Evolutionary conservation across 2,888 invertebrate species (phyloP), one percentile per base, ranked within the genome.

Genomic region (Volucella inflata): DNA sequence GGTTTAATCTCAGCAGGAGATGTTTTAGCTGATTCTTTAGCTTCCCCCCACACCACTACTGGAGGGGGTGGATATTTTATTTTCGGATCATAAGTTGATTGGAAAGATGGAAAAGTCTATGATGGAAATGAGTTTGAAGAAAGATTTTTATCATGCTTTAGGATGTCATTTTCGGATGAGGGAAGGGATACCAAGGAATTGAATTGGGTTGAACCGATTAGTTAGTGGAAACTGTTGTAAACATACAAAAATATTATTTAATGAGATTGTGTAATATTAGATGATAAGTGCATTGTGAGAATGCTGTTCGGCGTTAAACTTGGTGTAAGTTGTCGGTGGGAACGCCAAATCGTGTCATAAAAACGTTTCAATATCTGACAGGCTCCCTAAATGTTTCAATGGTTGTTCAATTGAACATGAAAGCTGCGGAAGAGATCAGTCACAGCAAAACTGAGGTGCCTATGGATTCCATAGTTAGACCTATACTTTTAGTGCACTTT

Each of bases 1-100:
- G 72, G 59, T 68, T 60, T 70, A 50, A 77, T 72, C 85, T 80
- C 85, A 85, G 85, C 85, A 76, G 85, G 85, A 85, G 85, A 72
- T 57, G 67, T 76, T 85, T 78, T 68, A 46, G 71, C n/a, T 55
- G 44, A 59, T 30, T 59, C 8, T 17, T 21, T 4, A 21, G 51
- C 36, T 57, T 48, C 38, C 64, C 64, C 68, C 60, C 9, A 12
- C 57, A 71, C 62, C 59, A 60, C 55, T 17, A 30, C 16, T 51
- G 42, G 38, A 64, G 48, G 53, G 65, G 72, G 62, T 83, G 72
- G 64, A 30, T 42, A 46, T 53, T 80, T 67, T 85, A 85, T 85
- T 85, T 85, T 68, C 67, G 72, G 80, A 85, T 76, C 71, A 46
- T 17, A 60, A 21, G 44, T 51, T 48, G 72, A 48, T 40, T 57